Base-by-base conservation (phyloP, 2,113 vertebrate species). In the Oceanodroma tethys region DNA sequence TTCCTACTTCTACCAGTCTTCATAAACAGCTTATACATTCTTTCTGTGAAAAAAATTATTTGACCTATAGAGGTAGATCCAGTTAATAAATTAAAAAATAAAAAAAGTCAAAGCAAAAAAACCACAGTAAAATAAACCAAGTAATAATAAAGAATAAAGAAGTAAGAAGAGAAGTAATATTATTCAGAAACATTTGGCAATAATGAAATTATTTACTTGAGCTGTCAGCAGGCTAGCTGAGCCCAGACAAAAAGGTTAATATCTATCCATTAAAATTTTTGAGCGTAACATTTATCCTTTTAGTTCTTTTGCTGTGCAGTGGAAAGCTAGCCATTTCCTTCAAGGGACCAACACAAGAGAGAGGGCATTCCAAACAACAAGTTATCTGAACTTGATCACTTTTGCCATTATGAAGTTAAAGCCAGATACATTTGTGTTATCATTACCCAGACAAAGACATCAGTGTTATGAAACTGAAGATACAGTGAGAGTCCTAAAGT, bases 111-210 rank as follows among this genome's bases (percentile, higher is more conserved):
- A 70, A 62, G 3, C 3, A n/a, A 82, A 75, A 68, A 36, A 11
- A 0, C 2, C 3, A 5, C 6, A 65, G 5, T 29, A 27, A 84
- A 71, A 12, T 4, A 62, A 72, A 36, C 6, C 2, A 48, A 38
- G 1, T 16, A 63, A 38, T 25, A 70, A 43, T 7, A 70, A 59
- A 52, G 10, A 62, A 67, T 7, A 3, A 34, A 42, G 16, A 67
- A 43, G 0, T 21, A 43, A 89, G 22, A 42, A 13, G 2, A 65
- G 3, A 50, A 48, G 8, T 8, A 52, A 53, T 82, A 53, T n/a
- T 72, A 11, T 63, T 38, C 29, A 72, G 22, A 88, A 85, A 47
- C 6, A 32, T 58, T 68, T 47, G 34, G 42, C 34, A 68, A 4
- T 42, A 67, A 42, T 52, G 4, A 56, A 80, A 47, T 67, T 29